Conservation (phyloP, 2,888 invertebrate genomes). For the Priapulus caudatus region DNA sequence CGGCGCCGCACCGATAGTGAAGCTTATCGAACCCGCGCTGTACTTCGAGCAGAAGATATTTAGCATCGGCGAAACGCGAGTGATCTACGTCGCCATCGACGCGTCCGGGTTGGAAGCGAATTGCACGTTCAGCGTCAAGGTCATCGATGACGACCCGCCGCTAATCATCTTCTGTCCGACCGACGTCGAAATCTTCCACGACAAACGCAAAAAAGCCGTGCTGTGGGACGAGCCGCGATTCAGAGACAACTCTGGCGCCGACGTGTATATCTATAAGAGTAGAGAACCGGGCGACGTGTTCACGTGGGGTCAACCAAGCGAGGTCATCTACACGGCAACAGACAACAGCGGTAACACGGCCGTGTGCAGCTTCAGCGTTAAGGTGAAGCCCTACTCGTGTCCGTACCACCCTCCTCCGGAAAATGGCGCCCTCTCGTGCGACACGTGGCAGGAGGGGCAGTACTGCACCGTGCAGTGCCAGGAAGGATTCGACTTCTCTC, state of each 20-base stretch:
- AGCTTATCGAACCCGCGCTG: not conserved
- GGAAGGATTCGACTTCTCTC: not conserved
- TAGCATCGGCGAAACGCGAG: not conserved
- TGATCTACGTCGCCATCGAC: not conserved
- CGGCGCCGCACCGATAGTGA: not conserved
- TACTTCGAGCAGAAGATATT: not conserved
- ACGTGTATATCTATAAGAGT: conserved; percentile 3
- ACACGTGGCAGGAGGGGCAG: not conserved
- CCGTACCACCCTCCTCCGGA: not conserved
- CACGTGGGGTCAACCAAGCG: not conserved
- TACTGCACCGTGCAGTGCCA: conserved; percentile 1
- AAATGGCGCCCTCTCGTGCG: conserved; percentile 1
- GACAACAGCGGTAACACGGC: not conserved
- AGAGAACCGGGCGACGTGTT: not conserved
- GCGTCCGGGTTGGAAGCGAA: not conserved
- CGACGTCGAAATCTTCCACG: not conserved
- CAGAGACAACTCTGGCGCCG: not conserved
- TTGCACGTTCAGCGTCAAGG: not conserved
- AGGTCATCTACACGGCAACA: conserved; percentile 3
- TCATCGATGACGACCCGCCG: not conserved
- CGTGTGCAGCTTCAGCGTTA: not conserved
- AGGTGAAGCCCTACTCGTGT: not conserved
- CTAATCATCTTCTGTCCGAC: not conserved
- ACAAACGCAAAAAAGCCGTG: not conserved
- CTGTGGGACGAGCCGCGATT: not conserved